Conservation (phyloP, 2,797 vertebrate genomes). For the Hipposideros larvatus region DNA sequence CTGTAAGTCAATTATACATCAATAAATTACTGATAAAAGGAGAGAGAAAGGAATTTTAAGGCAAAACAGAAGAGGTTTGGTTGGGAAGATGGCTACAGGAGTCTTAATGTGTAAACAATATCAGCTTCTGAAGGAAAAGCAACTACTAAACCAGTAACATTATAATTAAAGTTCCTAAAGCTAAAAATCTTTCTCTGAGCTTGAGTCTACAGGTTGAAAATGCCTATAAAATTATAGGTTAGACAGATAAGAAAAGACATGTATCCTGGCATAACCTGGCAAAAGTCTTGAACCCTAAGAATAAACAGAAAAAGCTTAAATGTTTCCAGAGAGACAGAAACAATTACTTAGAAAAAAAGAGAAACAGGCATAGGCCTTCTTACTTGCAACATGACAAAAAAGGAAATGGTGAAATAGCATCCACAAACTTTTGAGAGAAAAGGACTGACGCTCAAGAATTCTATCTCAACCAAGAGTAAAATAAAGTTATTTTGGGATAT, state of each 20-base stretch:
- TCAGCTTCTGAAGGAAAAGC: neutral
- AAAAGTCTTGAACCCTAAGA: conserved; percentile 26
- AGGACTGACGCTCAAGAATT: neutral
- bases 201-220: conserved; percentile 42
- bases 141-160: neutral
- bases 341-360: neutral
- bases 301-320: conserved; percentile 45
- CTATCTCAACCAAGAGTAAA: neutral
- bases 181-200: conserved; percentile 18
- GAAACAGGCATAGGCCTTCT: neutral
- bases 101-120: neutral
- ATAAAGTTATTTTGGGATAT: neutral
- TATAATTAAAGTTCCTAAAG: neutral
- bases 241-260: conserved; percentile 23
- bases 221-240: neutral
- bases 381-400: neutral
- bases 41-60: neutral
- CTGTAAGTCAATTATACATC: neutral
- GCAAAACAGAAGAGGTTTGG: neutral
- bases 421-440: conserved; percentile 26
- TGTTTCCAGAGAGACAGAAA: conserved; percentile 11
- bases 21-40: neutral
- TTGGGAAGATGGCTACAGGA: neutral
- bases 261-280: neutral
- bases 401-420: neutral